Evolutionary conservation across 1,140 invertebrate genomes (phyloP), one percentile per base, ranked within the genome.

Genomic region (Monomorium pharaonis): DNA sequence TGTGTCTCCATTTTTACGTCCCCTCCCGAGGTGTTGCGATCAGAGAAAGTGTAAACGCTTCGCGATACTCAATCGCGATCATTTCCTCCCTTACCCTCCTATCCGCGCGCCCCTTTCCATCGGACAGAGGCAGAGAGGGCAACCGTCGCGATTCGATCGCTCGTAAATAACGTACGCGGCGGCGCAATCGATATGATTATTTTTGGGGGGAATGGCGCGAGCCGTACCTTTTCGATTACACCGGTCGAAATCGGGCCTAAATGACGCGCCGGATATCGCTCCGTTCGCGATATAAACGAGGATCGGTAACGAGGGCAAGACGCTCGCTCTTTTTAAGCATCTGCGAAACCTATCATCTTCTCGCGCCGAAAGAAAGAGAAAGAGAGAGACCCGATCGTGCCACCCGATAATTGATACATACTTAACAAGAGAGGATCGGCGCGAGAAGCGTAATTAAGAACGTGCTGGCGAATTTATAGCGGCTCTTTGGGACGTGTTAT

Each of bases 391-490:
- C 77, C 83, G 81, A 91, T 89, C 75, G 86, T 58, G 60, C 76
- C 78, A 86, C 89, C 75, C 87, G 90, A 93, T 93, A 93, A 93
- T 93, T 93, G 92, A 93, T 92, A 91, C 86, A 87, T 90, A 89
- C 86, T 92, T 92, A 92, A 92, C 87, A 87, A 91, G 63, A 44
- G 21, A 67, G 56, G 88, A 44, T 86, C 88, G 85, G 83, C 75
- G 44, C 47, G 54, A 77, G 83, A 67, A 91, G 51, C 85, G 87
- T 92, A 93, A 93, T 93, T 93, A 93, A 93, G 90, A 92, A 90
- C 85, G 90, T 89, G 88, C 84, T 80, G 85, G 89, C 88, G 77
- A 93, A 92, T 92, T 92, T 92, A 92, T 93, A 85, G 86, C 85
- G 75, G 70, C 78, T 74, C 54, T 72, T 85, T 47, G 62, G 56